Percentiles rank a stretch among this genome's conserved stretches.
Evolutionary conservation across 1,140 invertebrate genomes (phyloP).

Genomic region (Magallana angulata): DNA sequence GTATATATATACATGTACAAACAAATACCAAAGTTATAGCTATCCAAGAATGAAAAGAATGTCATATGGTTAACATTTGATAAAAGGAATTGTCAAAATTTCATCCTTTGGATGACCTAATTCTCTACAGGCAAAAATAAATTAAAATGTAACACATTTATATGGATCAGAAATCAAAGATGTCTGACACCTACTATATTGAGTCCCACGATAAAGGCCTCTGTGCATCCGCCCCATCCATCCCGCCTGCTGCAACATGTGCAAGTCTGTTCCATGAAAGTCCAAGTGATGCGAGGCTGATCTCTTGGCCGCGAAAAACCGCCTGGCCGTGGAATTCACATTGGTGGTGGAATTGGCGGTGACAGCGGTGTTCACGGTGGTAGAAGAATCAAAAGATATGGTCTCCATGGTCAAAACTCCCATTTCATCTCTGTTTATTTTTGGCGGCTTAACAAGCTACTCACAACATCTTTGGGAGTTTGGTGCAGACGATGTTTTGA

Average conservation of each 20-base stretch:
- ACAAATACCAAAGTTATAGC: neutral
- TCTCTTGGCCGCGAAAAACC: conserved; percentile 29
- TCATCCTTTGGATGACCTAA: neutral
- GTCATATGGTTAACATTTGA: neutral
- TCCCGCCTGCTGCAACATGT: conserved; percentile 38
- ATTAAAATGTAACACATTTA: neutral
- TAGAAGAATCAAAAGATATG: conserved; percentile 25
- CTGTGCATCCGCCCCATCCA: conserved; percentile 13
- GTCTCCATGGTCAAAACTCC: conserved; percentile 36
- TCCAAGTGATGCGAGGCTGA: conserved; percentile 30
- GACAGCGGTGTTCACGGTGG: conserved; percentile 1
- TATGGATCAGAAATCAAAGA: neutral
- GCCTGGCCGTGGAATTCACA: conserved; percentile 28
- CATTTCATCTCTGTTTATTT: conserved; percentile 36
- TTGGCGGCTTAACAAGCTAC: conserved; percentile 34
- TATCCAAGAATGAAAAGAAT: conserved; percentile 30
- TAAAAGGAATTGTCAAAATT: neutral
- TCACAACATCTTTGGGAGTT: conserved; percentile 26
- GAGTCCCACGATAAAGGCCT: conserved; percentile 2
- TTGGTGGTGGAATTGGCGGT: conserved; percentile 18
- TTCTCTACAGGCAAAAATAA: neutral
- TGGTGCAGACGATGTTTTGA: conserved; percentile 32
- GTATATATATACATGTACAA: neutral
- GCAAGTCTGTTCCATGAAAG: conserved; percentile 37
- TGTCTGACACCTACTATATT: neutral